Evolutionary conservation across 2,888 invertebrate genomes (phyloP).

Genomic region (Sicus ferrugineus): DNA sequence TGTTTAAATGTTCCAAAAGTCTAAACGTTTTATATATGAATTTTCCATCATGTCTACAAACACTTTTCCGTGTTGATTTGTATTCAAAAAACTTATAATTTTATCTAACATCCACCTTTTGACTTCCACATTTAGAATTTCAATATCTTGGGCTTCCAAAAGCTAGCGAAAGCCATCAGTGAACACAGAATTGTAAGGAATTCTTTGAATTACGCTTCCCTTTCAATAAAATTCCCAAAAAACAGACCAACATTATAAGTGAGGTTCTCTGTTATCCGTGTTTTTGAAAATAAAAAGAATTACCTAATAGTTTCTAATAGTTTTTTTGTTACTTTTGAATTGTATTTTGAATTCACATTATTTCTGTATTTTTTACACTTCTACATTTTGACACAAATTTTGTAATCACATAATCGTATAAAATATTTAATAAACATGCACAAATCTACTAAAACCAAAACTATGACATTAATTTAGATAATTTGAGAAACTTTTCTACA

Average conservation of each 20-base stretch:
- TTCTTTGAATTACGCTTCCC: not conserved
- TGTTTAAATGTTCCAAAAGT: not conserved
- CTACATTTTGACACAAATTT: too few relatives aligned
- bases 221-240: not conserved
- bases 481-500: too few relatives aligned
- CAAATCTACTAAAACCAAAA: too few relatives aligned
- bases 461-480: too few relatives aligned
- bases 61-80: not conserved
- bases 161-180: slow-evolving; percentile 57
- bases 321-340: too few relatives aligned
- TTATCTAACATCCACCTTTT: not conserved
- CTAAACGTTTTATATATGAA: not conserved
- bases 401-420: too few relatives aligned
- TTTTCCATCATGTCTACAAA: too few relatives aligned
- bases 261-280: not conserved
- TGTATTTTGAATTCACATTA: too few relatives aligned
- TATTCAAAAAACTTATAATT: slow-evolving; percentile 6
- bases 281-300: too few relatives aligned
- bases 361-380: too few relatives aligned
- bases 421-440: too few relatives aligned
- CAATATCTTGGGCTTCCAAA: slow-evolving; percentile 57
- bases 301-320: too few relatives aligned
- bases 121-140: slow-evolving; percentile 10
- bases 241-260: not conserved
- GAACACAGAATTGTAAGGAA: slow-evolving; percentile 59